Base-by-base conservation (phyloP, 2,797 vertebrate species). In the Ptychobarbus kaznakovi region DNA sequence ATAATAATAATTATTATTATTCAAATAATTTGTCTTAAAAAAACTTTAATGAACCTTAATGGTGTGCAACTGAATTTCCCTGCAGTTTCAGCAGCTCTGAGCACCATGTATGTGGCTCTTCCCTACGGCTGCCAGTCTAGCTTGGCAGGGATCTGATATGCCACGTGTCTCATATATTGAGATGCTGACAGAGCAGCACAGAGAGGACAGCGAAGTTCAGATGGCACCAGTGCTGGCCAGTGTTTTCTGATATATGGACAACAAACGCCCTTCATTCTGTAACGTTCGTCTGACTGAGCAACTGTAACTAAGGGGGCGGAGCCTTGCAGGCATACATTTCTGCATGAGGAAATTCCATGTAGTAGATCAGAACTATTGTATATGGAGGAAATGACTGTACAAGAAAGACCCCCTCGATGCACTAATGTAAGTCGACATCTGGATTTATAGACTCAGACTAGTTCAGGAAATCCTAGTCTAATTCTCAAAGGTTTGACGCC, bases 231-330 rank as follows among this genome's bases (percentile, higher is more conserved):
- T n/a, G 20, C 51, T 25, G 49, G 18, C 20, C 53, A 78, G 7
- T 61, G 75, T 78, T 78, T 56, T 61, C 35, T 78, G 53, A 78
- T 22, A 78, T 78, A 42, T 78, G 22, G 75, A 78, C 75, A 78
- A 77, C 75, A 78, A 78, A 42, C 75, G 25, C 75, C 20, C 22
- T 61, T 78, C 35, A 42, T 61, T 78, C 75, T 78, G 7, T 40
- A 78, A 16, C 13, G 2, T 42, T 61, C 42, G 13, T 18, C 35
- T 15, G 51, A 42, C 35, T 77, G 13, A 61, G 22, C 75, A 61
- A 42, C 13, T 25, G 35, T 58, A n/a, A 58, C 74, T 35, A 38
- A 56, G 49, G 11, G 16, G 32, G 51, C 22, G 6, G 51, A n/a
- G 74, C 32, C 35, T 56, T 56, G 32, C 22, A 18, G n/a, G 42